Evolutionary conservation across 2,888 invertebrate genomes (phyloP), one percentile per base, ranked within the genome.

Genomic region (Hetaerina titia): DNA sequence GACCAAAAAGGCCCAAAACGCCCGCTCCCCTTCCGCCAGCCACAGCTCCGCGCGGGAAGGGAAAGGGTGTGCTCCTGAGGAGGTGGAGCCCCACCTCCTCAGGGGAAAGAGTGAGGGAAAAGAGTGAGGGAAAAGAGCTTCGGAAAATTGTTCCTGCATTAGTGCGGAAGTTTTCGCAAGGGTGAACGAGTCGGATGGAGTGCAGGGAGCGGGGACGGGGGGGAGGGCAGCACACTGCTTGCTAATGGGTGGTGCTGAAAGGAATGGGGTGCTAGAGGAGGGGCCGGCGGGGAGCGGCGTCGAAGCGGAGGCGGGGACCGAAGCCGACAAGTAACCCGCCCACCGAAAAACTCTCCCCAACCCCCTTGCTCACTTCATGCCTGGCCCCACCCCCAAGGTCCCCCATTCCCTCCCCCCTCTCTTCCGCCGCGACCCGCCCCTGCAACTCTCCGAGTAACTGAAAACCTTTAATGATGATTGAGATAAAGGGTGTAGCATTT

Each of bases 381-480:
- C 74, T 13, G 9, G 25, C 81, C n/a, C 81, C 81, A 5, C 17
- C 81, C 31, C 81, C 81, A 25, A 81, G 81, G 13, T n/a, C 45
- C 45, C 87, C 45, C 22, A 15, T 56, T 19, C 2, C 11, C 89
- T 57, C 89, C 89, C 74, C 13, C 60, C 7, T 25, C 45, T 45
- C 45, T 45, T 45, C 45, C 45, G 2, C 45, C 69, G n/a, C 69
- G 22, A 22, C n/a, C 69, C n/a, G 69, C 69, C 69, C 22, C n/a
- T 13, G 19, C 69, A 69, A 69, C n/a, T 45, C 45, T 45, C 25
- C 15, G n/a, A 9, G 74, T 13, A 11, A 74, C 63, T 19, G 64
- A 90, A 90, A 90, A 64, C 90, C 90, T 90, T 90, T 92, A 92
- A 92, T 69, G 92, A 56, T 92, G 92, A 92, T 92, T 92, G 69